Conservation (phyloP, 2,797 vertebrate genomes). For the Xenops minutus region DNA sequence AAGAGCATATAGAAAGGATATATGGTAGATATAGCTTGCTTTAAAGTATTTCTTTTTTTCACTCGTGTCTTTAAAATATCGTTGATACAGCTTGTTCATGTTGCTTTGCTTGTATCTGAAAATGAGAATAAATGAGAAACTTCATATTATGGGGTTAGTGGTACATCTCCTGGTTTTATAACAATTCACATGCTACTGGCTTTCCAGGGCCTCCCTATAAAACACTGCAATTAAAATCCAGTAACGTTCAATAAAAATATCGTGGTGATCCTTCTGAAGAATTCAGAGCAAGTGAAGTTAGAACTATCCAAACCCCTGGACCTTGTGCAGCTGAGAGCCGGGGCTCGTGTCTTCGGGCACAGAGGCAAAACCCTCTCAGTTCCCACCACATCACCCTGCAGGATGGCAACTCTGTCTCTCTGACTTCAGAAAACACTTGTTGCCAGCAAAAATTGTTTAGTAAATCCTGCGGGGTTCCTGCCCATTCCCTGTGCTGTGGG, state of each 20-base stretch:
- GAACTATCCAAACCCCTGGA: neutral
- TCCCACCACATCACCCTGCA: fast-evolving
- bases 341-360: neutral
- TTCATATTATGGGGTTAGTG: neutral
- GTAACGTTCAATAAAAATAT: neutral
- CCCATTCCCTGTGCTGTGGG: fast-evolving
- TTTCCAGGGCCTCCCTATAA: neutral
- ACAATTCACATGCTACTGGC: neutral
- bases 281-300: neutral
- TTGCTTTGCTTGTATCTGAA: neutral
- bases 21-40: neutral
- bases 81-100: neutral
- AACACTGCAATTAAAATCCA: neutral
- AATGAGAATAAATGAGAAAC: neutral
- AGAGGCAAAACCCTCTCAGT: neutral
- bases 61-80: neutral
- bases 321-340: neutral
- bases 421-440: neutral
- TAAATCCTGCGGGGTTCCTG: neutral
- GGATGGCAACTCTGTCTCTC: neutral
- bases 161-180: neutral
- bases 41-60: neutral
- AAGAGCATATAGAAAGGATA: neutral
- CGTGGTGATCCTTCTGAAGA: neutral
- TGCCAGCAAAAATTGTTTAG: neutral